These are phyloP conservation scores for Phasianus colchicus DNA, from an alignment of 2,113 vertebrate species.

Conservation along the genomic window DNA sequence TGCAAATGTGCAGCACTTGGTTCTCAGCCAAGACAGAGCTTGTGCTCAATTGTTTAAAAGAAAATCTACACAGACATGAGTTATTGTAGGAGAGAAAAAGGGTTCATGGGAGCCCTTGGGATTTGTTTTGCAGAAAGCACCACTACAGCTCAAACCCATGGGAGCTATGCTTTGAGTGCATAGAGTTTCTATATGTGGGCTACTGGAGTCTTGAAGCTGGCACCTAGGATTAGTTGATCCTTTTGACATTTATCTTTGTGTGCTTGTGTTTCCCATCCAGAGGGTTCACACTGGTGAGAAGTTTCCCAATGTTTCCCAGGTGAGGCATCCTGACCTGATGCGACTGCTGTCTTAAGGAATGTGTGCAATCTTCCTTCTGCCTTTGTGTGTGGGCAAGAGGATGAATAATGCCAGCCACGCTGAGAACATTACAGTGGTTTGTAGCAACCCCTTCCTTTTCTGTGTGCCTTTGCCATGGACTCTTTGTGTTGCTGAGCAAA, in stretches of 20 bases:
- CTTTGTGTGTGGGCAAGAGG: not conserved
- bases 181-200: not conserved
- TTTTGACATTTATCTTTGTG: not conserved
- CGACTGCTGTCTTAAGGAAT: not conserved
- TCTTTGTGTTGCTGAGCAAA: not conserved
- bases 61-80: not conserved
- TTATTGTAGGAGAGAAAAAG: not conserved
- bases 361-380: not conserved
- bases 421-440: not conserved
- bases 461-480: not conserved
- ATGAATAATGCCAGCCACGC: not conserved
- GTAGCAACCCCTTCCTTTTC: not conserved
- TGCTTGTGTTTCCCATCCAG: not conserved
- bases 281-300: not conserved
- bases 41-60: constrained; percentile 48
- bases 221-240: not conserved
- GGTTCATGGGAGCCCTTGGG: not conserved
- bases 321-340: not conserved
- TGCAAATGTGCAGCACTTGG: constrained; percentile 40
- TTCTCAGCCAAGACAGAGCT: constrained; percentile 34
- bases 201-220: not conserved
- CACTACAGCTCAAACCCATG: not conserved
- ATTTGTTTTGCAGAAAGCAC: not conserved
- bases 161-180: not conserved
- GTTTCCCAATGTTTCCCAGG: not conserved